A percentile compares a stretch with the other conserved stretches of the same genome.
These are phyloP conservation scores for Ischnus inquisitorius DNA, from an alignment of 2,888 invertebrate species.

Conservation along the genomic window DNA sequence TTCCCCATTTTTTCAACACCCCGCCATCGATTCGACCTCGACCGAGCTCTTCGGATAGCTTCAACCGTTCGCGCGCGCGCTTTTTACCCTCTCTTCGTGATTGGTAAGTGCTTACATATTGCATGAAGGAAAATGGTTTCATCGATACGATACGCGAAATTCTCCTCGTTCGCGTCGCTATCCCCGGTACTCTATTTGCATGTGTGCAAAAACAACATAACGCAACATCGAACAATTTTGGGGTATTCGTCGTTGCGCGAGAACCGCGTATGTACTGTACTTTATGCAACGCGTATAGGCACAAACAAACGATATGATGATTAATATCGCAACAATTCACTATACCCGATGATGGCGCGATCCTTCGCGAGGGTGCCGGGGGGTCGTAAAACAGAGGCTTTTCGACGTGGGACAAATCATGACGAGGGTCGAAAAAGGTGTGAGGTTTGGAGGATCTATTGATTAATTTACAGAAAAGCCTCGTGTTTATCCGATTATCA, in stretches of 20 bases:
- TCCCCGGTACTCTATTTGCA: not conserved
- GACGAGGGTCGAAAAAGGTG: not conserved
- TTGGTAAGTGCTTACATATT: slow-evolving; percentile 62
- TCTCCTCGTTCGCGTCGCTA: not conserved
- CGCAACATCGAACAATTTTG: no score
- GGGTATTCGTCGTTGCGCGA: no score
- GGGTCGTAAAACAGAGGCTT: not conserved
- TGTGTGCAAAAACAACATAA: not conserved
- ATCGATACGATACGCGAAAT: slow-evolving; percentile 29
- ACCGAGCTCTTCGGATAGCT: slow-evolving; percentile 8
- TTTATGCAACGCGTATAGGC: no score
- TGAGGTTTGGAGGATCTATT: not conserved
- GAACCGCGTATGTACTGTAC: no score
- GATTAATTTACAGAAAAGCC: not conserved
- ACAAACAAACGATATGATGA: no score
- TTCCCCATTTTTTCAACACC: not conserved
- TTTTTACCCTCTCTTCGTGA: slow-evolving; percentile 41
- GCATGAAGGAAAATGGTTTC: slow-evolving; percentile 43
- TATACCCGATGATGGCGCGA: no score
- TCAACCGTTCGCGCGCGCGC: not conserved
- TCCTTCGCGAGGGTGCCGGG: not conserved
- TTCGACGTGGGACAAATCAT: not conserved
- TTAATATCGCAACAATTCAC: no score
- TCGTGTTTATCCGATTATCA: not conserved
- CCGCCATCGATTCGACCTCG: slow-evolving; percentile 20